Conservation (phyloP, 2,113 vertebrate species). For the Eira barbara region DNA sequence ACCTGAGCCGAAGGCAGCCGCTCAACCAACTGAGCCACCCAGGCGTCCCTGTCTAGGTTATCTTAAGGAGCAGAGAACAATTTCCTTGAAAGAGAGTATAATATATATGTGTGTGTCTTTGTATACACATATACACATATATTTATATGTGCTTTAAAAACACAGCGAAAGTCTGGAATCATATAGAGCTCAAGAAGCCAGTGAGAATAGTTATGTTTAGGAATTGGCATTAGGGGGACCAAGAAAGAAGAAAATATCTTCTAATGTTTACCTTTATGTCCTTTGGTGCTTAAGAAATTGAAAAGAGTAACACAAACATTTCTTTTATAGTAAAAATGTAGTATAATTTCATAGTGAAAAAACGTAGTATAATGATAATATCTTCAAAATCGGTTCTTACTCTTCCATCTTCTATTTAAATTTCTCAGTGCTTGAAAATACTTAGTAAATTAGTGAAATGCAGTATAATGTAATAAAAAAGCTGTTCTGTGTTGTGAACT, state of each 20-base stretch:
- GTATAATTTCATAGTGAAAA: background rate
- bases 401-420: slow-evolving; percentile 2
- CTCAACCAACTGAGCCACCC: too few relatives aligned
- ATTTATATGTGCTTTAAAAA: background rate
- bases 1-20: too few relatives aligned
- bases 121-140: background rate
- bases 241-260: background rate
- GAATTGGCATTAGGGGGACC: background rate
- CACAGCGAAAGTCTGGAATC: background rate
- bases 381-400: background rate
- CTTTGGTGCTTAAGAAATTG: background rate
- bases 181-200: background rate
- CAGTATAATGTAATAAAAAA: background rate
- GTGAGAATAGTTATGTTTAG: background rate
- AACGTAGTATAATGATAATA: background rate
- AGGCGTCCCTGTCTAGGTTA: background rate
- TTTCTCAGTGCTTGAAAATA: slow-evolving; percentile 13
- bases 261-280: slow-evolving; percentile 18
- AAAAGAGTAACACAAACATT: background rate
- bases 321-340: slow-evolving; percentile 22
- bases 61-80: slow-evolving; percentile 7
- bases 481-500: background rate
- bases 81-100: background rate
- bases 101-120: background rate
- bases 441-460: background rate